Conservation (phyloP, 2,888 invertebrate genomes). For the Tubulanus polymorphus region DNA sequence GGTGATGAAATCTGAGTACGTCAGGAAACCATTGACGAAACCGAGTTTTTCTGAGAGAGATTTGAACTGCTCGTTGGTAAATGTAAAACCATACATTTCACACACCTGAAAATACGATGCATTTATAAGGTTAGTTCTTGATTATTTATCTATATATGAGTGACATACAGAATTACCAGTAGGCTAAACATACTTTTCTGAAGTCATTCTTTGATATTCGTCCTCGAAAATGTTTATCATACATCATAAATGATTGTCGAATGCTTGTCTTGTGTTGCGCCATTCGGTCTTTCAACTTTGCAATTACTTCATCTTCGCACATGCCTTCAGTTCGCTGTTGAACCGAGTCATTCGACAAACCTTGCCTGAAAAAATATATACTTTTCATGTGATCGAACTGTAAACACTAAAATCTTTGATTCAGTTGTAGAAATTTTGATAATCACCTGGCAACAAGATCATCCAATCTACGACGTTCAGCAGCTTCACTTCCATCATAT, state of each 20-base stretch:
- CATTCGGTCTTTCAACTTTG: constrained; percentile 40
- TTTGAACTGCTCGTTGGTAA: constrained; percentile 41
- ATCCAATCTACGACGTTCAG: constrained; percentile 27
- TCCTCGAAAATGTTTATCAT: constrained; percentile 36
- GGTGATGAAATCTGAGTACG: constrained; percentile 41
- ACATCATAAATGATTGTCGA: constrained; percentile 37
- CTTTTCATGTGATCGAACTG: no score
- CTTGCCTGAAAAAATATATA: no score
- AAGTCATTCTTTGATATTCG: constrained; percentile 42
- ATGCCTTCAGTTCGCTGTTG: constrained; percentile 32
- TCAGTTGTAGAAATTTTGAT: no score
- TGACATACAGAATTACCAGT: background rate
- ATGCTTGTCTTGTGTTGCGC: constrained; percentile 36
- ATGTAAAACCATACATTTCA: constrained; percentile 32
- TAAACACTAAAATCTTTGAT: no score
- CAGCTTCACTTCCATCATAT: constrained; percentile 30
- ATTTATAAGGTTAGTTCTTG: background rate
- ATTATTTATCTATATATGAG: background rate
- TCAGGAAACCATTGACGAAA: constrained; percentile 37
- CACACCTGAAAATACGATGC: constrained; percentile 29
- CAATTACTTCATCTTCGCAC: constrained; percentile 42
- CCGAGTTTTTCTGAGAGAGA: constrained; percentile 35
- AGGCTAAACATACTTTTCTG: constrained; percentile 30
- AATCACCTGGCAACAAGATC: constrained; percentile 35
- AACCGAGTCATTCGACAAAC: no score